Evolutionary conservation across 2,113 vertebrate genomes (phyloP), one percentile per base, ranked within the genome.

Genomic region (Lagenorhynchus albirostris): DNA sequence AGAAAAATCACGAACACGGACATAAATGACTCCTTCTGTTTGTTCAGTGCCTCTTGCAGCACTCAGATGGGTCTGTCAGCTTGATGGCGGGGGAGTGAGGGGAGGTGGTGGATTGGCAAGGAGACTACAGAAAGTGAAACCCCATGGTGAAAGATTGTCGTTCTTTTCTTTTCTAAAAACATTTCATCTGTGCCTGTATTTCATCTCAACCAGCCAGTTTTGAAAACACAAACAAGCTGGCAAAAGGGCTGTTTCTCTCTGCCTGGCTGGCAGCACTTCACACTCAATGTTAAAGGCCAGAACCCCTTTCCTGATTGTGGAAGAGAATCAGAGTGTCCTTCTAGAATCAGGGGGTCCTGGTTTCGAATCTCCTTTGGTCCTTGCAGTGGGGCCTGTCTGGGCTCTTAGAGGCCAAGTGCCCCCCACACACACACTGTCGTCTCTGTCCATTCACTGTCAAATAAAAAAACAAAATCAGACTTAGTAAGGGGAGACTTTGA

Each of bases 181-280:
- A 94, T 82, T 88, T 85, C 53, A 71, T 71, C 89, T 70, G 44
- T 0, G n/a, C 50, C 83, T 58, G 3, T 65, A 87, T 86, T 92
- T 94, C 50, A 80, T 53, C 80, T 83, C 80, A 91, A 89, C 81
- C 60, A 85, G 25, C 44, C 41, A n/a, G 50, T 88, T 82, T 47
- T 67, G 44, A 92, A 96, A 94, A 92, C 74, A 93, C 44, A 97
- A 87, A 95, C 38, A 85, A 92, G 80, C 63, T 93, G 33, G 80
- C 60, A 74, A 84, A 94, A 47, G 8, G 20, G 14, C 20, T 92
- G 18, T 79, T 94, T 87, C 71, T 94, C n/a, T 73, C 67, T 71
- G 68, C 11, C 70, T 63, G 55, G 41, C 9, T 6, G 65, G 41
- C 50, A 33, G 77, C 29, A 3, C 12, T 76, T 44, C 33, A 4